Base-by-base conservation (phyloP, 2,888 invertebrate genomes). In the Drosophila histrio region DNA sequence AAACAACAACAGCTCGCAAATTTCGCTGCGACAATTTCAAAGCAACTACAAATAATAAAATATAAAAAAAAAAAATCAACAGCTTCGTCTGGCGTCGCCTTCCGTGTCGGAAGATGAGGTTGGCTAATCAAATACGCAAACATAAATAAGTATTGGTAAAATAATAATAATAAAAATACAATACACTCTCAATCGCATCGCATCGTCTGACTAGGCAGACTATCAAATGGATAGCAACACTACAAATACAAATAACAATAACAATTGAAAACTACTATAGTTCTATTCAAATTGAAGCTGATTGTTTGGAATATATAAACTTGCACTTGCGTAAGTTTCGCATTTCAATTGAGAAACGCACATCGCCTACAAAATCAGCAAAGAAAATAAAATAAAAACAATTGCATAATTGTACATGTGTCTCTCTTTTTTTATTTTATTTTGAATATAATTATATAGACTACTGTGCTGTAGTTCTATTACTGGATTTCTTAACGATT, bases 61-160 rank as follows among this genome's bases (percentile, higher is more conserved):
- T 30, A 38, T 34, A 9, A 9, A 32, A 24, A 34, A 59, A 32
- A 49, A 62, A 41, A 54, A 60, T 6, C 34, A 56, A 28, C 57
- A 58, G 24, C 60, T 28, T 58, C 58, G 59, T 61, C 68, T 69
- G 61, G 30, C 60, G 67, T 53, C 69, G 84, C 71, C 88, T 87
- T 89, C 89, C 86, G 89, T 72, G 72, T 80, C 88, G 88, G 78
- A 86, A 89, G 88, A 86, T 79, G 58, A 70, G 49, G 46, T 61
- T 67, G 41, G 57, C 50, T 65, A n/a, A 41, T 41, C 28, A 53
- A 62, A 59, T 21, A 59, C 36, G 44, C 34, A 44, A 46, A 46
- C 49, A 72, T 43, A 49, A 26, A 71, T 21, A 28, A 54, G 36
- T 30, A 59, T 56, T 22, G 17, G 36, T 46, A 39, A 28, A 65